phyloP scores from a whole-genome alignment of 64 coral and sea anemone species.

The Stichodactyla mertensii region DNA sequence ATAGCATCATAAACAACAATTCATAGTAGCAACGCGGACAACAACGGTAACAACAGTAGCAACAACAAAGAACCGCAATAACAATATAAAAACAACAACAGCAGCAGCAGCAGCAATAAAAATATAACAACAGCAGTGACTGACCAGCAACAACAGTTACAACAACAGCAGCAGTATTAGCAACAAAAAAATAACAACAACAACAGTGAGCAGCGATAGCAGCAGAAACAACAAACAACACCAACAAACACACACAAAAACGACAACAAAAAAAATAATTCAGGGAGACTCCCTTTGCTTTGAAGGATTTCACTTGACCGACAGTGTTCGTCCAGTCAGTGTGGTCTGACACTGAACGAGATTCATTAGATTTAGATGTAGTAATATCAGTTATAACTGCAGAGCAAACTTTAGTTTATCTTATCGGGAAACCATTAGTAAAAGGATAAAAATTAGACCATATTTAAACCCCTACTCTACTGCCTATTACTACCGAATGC shows the following conservation, averaged over 20 bases:
- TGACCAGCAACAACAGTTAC: not conserved
- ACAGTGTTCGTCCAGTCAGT: too few species aligned
- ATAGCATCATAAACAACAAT: not conserved
- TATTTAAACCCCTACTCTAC: too few species aligned
- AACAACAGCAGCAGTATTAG: not conserved
- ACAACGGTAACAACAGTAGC: not conserved
- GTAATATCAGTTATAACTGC: too few species aligned
- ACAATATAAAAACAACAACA: not conserved
- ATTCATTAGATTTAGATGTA: too few species aligned
- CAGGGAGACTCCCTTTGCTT: not conserved
- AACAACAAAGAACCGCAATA: not conserved
- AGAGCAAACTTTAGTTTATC: too few species aligned
- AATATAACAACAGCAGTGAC: not conserved
- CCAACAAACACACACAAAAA: not conserved
- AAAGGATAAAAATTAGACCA: too few species aligned
- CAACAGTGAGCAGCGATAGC: not conserved
- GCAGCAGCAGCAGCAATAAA: not conserved
- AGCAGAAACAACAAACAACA: not conserved
- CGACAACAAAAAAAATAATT: not conserved
- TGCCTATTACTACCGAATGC: not conserved
- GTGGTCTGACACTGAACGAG: too few species aligned
- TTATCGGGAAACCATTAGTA: too few species aligned
- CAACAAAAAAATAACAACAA: not conserved
- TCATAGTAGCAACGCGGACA: not conserved
- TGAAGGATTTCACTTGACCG: too few species aligned